phyloP scores from a whole-genome alignment of 35 echinoderm and acorn worm genomes.

The Amphiura filiformis region DNA sequence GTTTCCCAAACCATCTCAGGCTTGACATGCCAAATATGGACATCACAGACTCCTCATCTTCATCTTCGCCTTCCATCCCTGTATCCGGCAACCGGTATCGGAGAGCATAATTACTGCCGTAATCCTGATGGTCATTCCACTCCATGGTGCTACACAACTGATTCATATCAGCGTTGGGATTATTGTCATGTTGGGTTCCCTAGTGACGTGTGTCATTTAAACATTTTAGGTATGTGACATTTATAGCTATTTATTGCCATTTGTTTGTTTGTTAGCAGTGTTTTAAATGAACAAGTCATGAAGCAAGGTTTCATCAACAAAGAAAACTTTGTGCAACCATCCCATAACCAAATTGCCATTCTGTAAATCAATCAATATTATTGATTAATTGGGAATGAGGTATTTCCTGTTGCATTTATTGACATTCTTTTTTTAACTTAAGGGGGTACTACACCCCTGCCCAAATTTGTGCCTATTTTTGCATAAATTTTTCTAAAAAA shows the following conservation, averaged over 20 bases:
- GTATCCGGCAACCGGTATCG: slow-evolving; percentile 60
- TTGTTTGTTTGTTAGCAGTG: background rate
- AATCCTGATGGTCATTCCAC: slow-evolving; percentile 38
- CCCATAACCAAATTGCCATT: background rate
- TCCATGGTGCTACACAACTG: slow-evolving; percentile 86
- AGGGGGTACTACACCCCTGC: no score
- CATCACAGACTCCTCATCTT: slow-evolving; percentile 42
- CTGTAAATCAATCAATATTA: no score
- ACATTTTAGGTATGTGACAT: background rate
- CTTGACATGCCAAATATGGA: slow-evolving; percentile 68
- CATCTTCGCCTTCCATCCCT: slow-evolving; percentile 20
- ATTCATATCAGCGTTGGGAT: slow-evolving; percentile 46
- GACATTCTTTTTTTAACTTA: no score
- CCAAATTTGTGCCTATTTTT: no score
- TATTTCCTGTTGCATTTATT: no score
- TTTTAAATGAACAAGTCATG: background rate
- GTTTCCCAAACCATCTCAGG: slow-evolving; percentile 57
- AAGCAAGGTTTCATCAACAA: background rate
- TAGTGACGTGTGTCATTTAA: background rate
- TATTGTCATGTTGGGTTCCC: slow-evolving; percentile 57
- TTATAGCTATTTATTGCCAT: background rate
- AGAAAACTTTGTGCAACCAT: background rate
- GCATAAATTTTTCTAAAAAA: no score
- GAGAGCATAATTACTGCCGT: slow-evolving; percentile 81
- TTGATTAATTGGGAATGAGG: no score